Conservation (phyloP, 2,888 invertebrate genomes). For the Dermolepida albohirtum region DNA sequence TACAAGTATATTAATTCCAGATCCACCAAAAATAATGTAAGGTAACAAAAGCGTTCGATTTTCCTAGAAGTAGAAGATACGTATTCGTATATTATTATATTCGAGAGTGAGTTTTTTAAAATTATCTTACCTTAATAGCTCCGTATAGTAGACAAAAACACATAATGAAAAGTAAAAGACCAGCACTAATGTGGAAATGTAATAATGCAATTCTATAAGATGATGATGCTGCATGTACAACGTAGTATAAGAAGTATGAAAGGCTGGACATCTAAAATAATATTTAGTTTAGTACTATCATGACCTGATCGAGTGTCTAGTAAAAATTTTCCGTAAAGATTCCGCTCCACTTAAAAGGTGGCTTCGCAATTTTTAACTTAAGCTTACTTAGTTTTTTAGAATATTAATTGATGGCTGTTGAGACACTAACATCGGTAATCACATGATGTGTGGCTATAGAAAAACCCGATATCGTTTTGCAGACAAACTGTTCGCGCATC, state of each 20-base stretch:
- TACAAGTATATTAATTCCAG: background rate
- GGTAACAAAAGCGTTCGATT: slow-evolving; percentile 12
- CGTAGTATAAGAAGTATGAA: slow-evolving; percentile 3
- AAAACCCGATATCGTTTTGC: too few relatives aligned
- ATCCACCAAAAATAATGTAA: slow-evolving; percentile 1
- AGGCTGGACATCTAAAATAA: slow-evolving; percentile 22
- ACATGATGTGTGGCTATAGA: too few relatives aligned
- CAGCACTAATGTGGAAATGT: background rate
- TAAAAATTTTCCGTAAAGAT: too few relatives aligned
- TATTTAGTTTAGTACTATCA: too few relatives aligned
- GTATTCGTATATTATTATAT: too few relatives aligned
- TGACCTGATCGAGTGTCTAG: too few relatives aligned
- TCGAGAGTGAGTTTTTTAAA: background rate
- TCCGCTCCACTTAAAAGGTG: too few relatives aligned
- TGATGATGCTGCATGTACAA: background rate
- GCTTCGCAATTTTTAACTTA: too few relatives aligned
- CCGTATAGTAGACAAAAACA: background rate
- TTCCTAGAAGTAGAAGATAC: slow-evolving; percentile 9
- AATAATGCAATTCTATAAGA: background rate
- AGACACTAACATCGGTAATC: too few relatives aligned
- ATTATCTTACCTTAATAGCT: slow-evolving; percentile 2
- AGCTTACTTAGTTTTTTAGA: too few relatives aligned
- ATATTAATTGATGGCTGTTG: too few relatives aligned
- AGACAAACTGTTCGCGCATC: too few relatives aligned
- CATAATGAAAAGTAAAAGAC: background rate